Evolutionary conservation across 2,888 invertebrate species (phyloP), one percentile per base, ranked within the genome.

Genomic region (Smittia aterrima): DNA sequence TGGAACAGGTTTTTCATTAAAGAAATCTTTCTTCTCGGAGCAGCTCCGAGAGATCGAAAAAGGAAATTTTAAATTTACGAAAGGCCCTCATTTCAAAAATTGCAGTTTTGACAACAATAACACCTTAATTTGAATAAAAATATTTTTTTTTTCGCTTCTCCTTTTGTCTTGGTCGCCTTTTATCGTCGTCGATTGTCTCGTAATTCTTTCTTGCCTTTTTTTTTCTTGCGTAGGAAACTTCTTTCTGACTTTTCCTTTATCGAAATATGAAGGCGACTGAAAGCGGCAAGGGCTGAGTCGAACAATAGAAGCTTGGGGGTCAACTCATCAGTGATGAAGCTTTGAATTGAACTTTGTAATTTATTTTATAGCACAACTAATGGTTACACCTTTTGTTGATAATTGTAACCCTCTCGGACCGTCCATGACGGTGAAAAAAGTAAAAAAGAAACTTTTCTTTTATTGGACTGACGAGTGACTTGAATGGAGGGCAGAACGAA

Each of bases 61-160:
- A 47, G 16, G 47, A 3, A 16, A 9, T 9, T n/a, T 13, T 47
- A 13, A 7, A 13, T 47, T 47, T 16, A 47, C 4, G 3, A 25
- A 32, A 66, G 18, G 18, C 7, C 13, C 32, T 66, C 66, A 66
- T 66, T 66, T 32, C 40, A 40, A 66, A 66, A 66, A 66, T 66
- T 66, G 66, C 66, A 66, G 66, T 66, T 66, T 66, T 66, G 66
- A 66, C 66, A 66, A 66, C 66, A 66, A 66, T 66, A 66, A 66
- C 66, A 66, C 66, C 66, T 66, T 66, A 66, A 66, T 66, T 66
- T 66, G 27, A 66, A 66, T 66, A 66, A 38, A n/a, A 64, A 66
- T 66, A 66, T 40, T 66, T 40, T 20, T 66, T 27, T 38, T 32
- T 66, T 66, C 18, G 18, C 66, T 32, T 66, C 27, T 66, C 20